Evolutionary conservation across 1,140 invertebrate species (phyloP).

Genomic region (Anastatus disparis): DNA sequence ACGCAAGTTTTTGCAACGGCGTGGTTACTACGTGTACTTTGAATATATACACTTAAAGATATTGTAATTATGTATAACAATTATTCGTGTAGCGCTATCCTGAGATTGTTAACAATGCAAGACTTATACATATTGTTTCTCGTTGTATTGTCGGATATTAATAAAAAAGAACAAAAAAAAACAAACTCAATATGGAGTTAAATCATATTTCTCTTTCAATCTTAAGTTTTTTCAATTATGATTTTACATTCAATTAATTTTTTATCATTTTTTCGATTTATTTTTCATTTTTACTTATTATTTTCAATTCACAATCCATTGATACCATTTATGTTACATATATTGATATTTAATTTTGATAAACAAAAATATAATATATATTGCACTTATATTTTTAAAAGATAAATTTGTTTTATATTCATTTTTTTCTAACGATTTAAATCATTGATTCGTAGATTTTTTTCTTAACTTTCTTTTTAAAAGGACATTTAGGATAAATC

Average conservation of each 20-base stretch:
- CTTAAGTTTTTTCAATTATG: neutral
- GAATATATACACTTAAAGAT: constrained; percentile 36
- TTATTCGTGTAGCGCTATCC: constrained; percentile 46
- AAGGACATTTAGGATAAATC: too few relatives aligned
- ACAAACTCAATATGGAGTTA: neutral
- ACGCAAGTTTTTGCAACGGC: constrained; percentile 32
- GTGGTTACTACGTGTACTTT: constrained; percentile 40
- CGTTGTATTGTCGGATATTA: constrained; percentile 53
- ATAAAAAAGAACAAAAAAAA: constrained; percentile 45
- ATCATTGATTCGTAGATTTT: too few relatives aligned
- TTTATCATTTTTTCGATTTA: constrained; percentile 2
- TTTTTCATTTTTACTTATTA: too few relatives aligned
- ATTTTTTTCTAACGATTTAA: too few relatives aligned
- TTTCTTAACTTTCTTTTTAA: too few relatives aligned
- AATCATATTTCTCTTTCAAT: constrained; percentile 23
- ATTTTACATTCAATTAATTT: constrained; percentile 29
- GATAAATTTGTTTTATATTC: too few relatives aligned
- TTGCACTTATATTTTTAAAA: too few relatives aligned
- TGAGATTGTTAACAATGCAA: constrained; percentile 52
- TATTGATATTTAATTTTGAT: too few relatives aligned
- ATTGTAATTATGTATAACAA: constrained; percentile 43
- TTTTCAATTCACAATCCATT: too few relatives aligned
- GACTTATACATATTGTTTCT: constrained; percentile 57
- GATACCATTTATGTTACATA: too few relatives aligned
- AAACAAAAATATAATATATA: too few relatives aligned